Evolutionary conservation across 2,888 invertebrate genomes (phyloP), one percentile per base, ranked within the genome.

Genomic region (Dryobotodes eremita): DNA sequence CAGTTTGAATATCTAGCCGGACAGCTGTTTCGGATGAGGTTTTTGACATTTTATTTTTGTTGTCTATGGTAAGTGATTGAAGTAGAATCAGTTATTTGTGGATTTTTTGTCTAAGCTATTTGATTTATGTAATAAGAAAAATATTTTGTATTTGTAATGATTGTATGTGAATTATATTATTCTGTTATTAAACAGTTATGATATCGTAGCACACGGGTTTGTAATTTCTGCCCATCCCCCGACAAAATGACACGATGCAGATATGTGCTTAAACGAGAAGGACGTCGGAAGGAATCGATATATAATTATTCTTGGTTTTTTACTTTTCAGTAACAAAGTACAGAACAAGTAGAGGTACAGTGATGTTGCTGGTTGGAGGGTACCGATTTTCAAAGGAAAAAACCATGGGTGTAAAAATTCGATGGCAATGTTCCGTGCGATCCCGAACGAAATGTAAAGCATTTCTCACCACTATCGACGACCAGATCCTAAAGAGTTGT

Each of bases 401-500:
- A 50, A 79, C 83, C 0, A 75, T 74, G n/a, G 90, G 91, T 13
- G 13, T 57, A 15, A 92, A 87, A 70, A 91, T 84, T 2, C 73
- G 92, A 53, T 95, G 95, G 95, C 86, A 91, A 4, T 95, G 95
- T 77, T 94, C 94, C 8, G 93, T 91, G 3, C 91, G 90, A 82
- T 55, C 90, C 15, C 85, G 90, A 2, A 88, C 86, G 1, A 86
- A 86, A 26, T 90, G 90, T 64, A 86, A 82, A 68, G 90, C 90
- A 2, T 84, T 78, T 17, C 70, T 90, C 11, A 87, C 86, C 10
- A 86, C 88, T 1, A 13, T 90, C 42, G 85, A 86, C 4, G 81
- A 88, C 20, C 74, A 65, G 0, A 64, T 88, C 46, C 11, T 89
- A 23, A 89, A 72, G 69, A 83, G 85, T 81, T 81, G 68, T 70